These are phyloP conservation scores for Aleiodes alternator DNA, from an alignment of 2,888 invertebrate species.

Conservation along the genomic window DNA sequence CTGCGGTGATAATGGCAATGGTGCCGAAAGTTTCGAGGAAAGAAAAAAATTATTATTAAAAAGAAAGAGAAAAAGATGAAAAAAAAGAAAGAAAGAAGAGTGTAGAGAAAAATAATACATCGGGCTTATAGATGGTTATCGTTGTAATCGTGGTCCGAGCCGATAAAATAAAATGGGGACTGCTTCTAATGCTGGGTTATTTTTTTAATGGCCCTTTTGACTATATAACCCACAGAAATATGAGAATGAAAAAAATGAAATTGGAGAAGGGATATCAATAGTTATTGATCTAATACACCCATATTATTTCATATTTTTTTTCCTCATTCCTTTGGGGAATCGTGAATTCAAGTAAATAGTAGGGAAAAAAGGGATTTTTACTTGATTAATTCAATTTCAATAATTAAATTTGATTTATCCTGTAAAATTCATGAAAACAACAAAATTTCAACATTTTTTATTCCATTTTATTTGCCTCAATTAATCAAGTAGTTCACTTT, in stretches of 20 bases:
- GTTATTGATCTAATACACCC: slow-evolving; percentile 38
- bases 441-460: slow-evolving; percentile 56
- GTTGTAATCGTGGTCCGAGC: slow-evolving; percentile 65
- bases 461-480: slow-evolving; percentile 54
- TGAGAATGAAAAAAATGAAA: slow-evolving; percentile 40
- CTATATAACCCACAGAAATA: slow-evolving; percentile 46
- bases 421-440: slow-evolving; percentile 11
- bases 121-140: slow-evolving; percentile 66
- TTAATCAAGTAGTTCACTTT: slow-evolving; percentile 56
- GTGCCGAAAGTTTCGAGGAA: slow-evolving; percentile 21
- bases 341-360: neutral
- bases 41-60: slow-evolving; percentile 1
- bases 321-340: slow-evolving; percentile 25
- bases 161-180: slow-evolving; percentile 63
- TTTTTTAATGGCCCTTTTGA: slow-evolving; percentile 58
- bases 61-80: neutral
- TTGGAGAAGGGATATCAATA: slow-evolving; percentile 43
- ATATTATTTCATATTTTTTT: slow-evolving; percentile 43
- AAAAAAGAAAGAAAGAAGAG: neutral
- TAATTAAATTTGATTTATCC: slow-evolving; percentile 18
- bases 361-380: neutral
- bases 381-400: slow-evolving; percentile 44
- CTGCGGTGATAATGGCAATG: slow-evolving; percentile 32
- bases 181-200: slow-evolving; percentile 63
- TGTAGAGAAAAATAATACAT: slow-evolving; percentile 24